These are phyloP conservation scores for Microtus pennsylvanicus DNA, from an alignment of 2,113 vertebrate genomes.

Conservation along the genomic window DNA sequence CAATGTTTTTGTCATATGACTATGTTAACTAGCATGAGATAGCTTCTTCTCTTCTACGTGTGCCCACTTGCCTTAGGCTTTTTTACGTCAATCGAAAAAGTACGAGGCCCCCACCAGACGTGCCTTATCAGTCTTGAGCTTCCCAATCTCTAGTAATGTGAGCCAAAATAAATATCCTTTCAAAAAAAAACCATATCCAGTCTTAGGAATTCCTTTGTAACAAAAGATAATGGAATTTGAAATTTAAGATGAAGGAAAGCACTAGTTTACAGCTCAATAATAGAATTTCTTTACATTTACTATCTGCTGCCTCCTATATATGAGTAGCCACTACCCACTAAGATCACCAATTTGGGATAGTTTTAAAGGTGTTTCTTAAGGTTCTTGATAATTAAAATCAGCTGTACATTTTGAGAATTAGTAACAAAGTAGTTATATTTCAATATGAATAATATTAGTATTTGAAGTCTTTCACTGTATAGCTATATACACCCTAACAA, in stretches of 20 bases:
- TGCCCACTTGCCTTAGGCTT: background rate
- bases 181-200: background rate
- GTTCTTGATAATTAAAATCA: conserved; percentile 22
- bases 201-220: background rate
- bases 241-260: background rate
- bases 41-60: background rate
- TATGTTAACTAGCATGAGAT: background rate
- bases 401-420: conserved; percentile 25
- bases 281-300: background rate
- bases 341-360: background rate
- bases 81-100: background rate
- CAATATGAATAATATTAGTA: background rate
- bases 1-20: background rate
- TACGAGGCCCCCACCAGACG: background rate
- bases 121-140: background rate
- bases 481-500: conserved; percentile 4
- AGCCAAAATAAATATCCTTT: background rate
- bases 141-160: background rate
- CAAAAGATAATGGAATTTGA: background rate
- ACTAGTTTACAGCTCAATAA: background rate
- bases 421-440: conserved; percentile 41
- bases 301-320: background rate
- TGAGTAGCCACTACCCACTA: background rate
- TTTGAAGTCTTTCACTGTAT: conserved; percentile 27
- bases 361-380: conserved; percentile 19